A percentile compares a stretch with the other conserved stretches of the same genome.
Conservation (phyloP, 2,797 vertebrate genomes). For the Garrulus glandarius region DNA sequence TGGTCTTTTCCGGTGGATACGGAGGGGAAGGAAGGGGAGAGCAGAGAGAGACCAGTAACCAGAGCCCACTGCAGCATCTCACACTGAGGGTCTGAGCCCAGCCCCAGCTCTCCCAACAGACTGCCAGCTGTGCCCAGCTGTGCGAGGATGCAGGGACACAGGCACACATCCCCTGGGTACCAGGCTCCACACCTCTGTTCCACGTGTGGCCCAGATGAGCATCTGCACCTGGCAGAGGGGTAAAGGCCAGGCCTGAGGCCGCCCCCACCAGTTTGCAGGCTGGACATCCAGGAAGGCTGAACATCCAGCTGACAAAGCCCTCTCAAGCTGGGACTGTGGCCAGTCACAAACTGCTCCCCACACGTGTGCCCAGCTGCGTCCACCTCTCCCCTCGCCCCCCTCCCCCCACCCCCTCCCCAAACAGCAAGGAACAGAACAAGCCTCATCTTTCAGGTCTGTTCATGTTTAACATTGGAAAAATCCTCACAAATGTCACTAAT, state of each 20-base stretch:
- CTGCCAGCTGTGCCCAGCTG: neutral
- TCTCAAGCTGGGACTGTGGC: neutral
- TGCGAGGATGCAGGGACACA: rapidly evolving
- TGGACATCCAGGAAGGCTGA: slow-evolving; percentile 15
- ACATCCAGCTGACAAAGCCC: neutral
- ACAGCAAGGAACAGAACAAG: slow-evolving; percentile 37
- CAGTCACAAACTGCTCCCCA: neutral
- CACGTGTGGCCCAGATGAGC: rapidly evolving
- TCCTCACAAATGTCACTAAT: slow-evolving; percentile 71
- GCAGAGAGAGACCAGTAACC: neutral
- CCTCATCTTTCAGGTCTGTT: slow-evolving; percentile 24
- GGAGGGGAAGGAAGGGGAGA: neutral
- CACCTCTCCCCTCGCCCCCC: neutral
- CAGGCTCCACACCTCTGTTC: neutral
- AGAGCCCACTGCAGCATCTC: neutral
- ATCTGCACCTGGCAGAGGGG: neutral
- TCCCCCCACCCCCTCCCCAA: neutral
- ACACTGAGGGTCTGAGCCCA: rapidly evolving
- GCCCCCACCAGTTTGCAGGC: neutral
- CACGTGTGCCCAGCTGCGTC: rapidly evolving
- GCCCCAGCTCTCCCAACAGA: neutral
- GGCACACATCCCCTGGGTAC: neutral
- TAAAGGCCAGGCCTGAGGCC: neutral
- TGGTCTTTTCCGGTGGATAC: slow-evolving; percentile 12
- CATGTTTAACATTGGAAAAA: slow-evolving; percentile 61